phyloP scores from a whole-genome alignment of 2,113 vertebrate species.

The Esox niger region DNA sequence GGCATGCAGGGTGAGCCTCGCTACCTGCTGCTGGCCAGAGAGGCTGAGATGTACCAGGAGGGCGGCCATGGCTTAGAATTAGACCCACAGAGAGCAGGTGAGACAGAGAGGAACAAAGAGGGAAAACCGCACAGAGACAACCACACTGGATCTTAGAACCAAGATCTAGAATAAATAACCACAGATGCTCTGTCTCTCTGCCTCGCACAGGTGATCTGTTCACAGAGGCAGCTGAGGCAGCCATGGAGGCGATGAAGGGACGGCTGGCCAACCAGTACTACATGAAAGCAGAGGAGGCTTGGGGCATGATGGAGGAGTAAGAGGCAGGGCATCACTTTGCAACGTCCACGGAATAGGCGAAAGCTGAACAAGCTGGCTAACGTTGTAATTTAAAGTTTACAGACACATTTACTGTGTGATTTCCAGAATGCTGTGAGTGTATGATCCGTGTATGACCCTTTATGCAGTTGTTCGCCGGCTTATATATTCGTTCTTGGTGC shows the following conservation, averaged over 20 bases:
- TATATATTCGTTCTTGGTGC: not conserved
- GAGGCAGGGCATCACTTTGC: not conserved
- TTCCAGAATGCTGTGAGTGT: constrained; percentile 15
- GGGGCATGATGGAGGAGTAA: constrained; percentile 81
- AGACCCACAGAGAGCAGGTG: constrained; percentile 87
- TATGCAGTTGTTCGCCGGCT: not conserved
- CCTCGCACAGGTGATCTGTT: constrained; percentile 83
- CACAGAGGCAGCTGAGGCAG: constrained; percentile 91
- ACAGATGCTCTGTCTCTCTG: not conserved
- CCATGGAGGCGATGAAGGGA: constrained; percentile 94
- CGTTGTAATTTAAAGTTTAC: constrained; percentile 48
- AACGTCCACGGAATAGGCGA: not conserved
- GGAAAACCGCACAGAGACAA: no score
- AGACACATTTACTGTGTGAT: constrained; percentile 42
- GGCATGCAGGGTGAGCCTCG: constrained; percentile 89
- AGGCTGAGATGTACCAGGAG: constrained; percentile 84
- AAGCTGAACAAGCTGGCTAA: not conserved
- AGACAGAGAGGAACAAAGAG: not conserved
- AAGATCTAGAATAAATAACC: not conserved
- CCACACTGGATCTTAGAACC: not conserved
- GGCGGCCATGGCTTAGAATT: constrained; percentile 77
- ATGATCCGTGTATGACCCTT: not conserved
- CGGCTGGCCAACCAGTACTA: constrained; percentile 93
- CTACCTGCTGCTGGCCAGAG: constrained; percentile 84
- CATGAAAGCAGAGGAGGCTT: constrained; percentile 93